Conservation (phyloP, 2,888 invertebrate species). For the Micoletzkya japonica region DNA sequence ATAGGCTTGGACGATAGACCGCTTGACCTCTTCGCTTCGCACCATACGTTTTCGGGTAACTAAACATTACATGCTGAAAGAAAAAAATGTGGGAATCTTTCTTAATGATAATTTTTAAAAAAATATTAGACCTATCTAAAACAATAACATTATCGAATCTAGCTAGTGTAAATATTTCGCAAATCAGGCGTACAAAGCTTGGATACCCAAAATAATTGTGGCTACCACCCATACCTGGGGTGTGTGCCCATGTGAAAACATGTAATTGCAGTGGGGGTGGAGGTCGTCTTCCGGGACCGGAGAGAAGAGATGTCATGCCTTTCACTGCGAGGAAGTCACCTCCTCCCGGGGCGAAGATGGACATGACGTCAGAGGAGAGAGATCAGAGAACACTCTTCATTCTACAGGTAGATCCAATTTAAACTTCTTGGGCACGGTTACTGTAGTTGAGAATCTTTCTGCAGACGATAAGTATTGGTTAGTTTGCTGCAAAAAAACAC, state of each 20-base stretch:
- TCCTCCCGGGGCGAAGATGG: slow-evolving; percentile 52
- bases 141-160: neutral
- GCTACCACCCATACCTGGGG: neutral
- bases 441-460: too few species aligned
- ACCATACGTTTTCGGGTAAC: too few species aligned
- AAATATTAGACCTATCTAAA: too few species aligned
- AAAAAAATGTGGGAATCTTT: too few species aligned
- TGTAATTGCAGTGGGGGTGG: slow-evolving; percentile 1
- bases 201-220: neutral
- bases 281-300: slow-evolving; percentile 76
- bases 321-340: slow-evolving; percentile 61
- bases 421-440: too few species aligned
- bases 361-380: slow-evolving; percentile 88
- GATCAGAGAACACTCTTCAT: slow-evolving; percentile 98
- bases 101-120: too few species aligned
- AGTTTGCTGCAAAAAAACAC: too few species aligned
- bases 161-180: neutral
- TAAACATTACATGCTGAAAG: too few species aligned
- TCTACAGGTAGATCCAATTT: slow-evolving; percentile 96
- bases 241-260: too few species aligned
- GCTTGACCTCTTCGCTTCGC: too few species aligned
- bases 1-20: too few species aligned
- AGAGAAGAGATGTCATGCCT: slow-evolving; percentile 64
- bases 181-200: neutral
- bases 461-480: too few species aligned